Conservation (phyloP, 2,888 invertebrate species). For the Diplolepis rosae region DNA sequence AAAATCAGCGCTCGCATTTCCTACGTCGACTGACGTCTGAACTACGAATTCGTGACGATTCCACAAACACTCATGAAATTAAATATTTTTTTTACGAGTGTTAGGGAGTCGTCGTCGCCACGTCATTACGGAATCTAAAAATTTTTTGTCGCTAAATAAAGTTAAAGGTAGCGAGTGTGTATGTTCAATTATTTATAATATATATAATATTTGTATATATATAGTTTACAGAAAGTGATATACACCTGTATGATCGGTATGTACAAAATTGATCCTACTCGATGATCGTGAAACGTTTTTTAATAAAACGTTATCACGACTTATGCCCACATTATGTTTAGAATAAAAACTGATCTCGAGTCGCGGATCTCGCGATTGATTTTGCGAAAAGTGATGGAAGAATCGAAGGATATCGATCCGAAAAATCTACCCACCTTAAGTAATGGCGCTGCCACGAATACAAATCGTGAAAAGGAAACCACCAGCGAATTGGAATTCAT, state of each 20-base stretch:
- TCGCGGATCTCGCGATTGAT: no score
- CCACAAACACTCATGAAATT: neutral
- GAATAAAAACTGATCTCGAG: slow-evolving; percentile 58
- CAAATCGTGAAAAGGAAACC: slow-evolving; percentile 16
- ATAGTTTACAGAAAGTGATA: slow-evolving; percentile 61
- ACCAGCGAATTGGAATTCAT: neutral
- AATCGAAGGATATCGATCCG: slow-evolving; percentile 6
- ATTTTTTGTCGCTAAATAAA: slow-evolving; percentile 10
- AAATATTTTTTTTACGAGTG: neutral
- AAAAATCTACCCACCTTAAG: slow-evolving; percentile 24
- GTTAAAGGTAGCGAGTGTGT: slow-evolving; percentile 41
- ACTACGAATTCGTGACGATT: slow-evolving; percentile 29
- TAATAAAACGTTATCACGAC: slow-evolving; percentile 51
- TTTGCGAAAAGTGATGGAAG: slow-evolving; percentile 38
- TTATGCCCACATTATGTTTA: slow-evolving; percentile 62
- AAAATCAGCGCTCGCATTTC: slow-evolving; percentile 30
- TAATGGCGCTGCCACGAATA: slow-evolving; percentile 27
- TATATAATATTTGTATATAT: slow-evolving; percentile 39
- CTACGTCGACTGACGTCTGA: slow-evolving; percentile 16
- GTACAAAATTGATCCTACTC: slow-evolving; percentile 61
- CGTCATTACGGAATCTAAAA: neutral
- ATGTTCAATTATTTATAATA: slow-evolving; percentile 44
- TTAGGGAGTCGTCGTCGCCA: slow-evolving; percentile 17
- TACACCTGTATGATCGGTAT: slow-evolving; percentile 57
- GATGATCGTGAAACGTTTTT: slow-evolving; percentile 49